phyloP scores from a whole-genome alignment of 1,140 invertebrate species.

The Argopecten irradians region DNA sequence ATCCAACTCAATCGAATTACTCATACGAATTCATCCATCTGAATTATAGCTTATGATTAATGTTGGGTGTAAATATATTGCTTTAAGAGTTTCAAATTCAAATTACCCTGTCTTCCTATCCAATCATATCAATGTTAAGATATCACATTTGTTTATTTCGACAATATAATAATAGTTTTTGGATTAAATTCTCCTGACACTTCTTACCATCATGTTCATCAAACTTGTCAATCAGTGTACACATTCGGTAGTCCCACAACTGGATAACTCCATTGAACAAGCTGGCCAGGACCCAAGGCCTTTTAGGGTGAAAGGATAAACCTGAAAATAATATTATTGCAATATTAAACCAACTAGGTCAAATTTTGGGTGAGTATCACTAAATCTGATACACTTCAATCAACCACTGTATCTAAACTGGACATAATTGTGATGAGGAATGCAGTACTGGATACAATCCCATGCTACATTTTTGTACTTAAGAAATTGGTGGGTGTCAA shows the following conservation, averaged over 20 bases:
- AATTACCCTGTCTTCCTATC: not conserved
- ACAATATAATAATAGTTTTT: not conserved
- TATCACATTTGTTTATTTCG: not conserved
- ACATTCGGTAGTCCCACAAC: slow-evolving; percentile 99
- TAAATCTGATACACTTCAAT: not conserved
- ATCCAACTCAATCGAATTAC: not conserved
- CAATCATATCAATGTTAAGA: not conserved
- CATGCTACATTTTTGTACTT: not conserved
- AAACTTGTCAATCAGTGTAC: slow-evolving; percentile 98
- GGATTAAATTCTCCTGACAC: too few relatives aligned
- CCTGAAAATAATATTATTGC: slow-evolving; percentile 76
- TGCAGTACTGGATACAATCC: not conserved
- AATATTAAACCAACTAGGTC: not conserved
- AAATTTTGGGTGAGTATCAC: not conserved
- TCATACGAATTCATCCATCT: not conserved
- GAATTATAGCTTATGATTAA: too few relatives aligned
- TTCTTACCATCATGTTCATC: slow-evolving; percentile 95
- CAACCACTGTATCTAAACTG: not conserved
- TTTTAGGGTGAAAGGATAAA: slow-evolving; percentile 97
- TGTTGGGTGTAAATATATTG: too few relatives aligned
- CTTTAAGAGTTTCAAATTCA: too few relatives aligned
- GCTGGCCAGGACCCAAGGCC: slow-evolving; percentile 98
- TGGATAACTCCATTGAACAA: slow-evolving; percentile 99
- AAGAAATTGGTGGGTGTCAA: too few relatives aligned
- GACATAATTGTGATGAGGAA: not conserved